Percentiles rank a stretch among this genome's conserved stretches.
Conservation (phyloP, 2,113 vertebrate genomes). For the Microcebus ravelobensis region DNA sequence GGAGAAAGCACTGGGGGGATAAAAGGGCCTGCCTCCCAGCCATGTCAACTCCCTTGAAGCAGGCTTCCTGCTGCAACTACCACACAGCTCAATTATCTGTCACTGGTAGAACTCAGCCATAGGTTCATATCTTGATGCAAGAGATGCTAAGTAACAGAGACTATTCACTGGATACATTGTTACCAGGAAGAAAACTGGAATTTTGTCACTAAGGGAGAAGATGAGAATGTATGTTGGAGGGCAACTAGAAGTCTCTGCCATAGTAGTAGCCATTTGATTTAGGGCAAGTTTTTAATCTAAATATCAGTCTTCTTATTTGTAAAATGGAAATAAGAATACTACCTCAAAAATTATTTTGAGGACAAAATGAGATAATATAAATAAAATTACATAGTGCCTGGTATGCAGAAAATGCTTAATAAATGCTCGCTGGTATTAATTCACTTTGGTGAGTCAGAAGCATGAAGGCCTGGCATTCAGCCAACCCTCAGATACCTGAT, state of each 20-base stretch:
- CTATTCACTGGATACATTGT: not conserved
- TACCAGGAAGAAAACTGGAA: not conserved
- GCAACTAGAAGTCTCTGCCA: not conserved
- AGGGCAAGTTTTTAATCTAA: not conserved
- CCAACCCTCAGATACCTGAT: constrained; percentile 55
- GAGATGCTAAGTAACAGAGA: not conserved
- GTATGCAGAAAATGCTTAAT: constrained; percentile 53
- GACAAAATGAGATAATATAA: constrained; percentile 52
- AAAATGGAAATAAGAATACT: constrained; percentile 31
- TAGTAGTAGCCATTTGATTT: not conserved
- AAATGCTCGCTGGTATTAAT: constrained; percentile 43
- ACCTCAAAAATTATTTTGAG: constrained; percentile 7
- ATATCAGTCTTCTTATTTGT: not conserved
- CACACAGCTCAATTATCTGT: not conserved
- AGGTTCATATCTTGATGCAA: not conserved
- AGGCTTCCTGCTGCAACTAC: not conserved
- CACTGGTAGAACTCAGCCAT: not conserved
- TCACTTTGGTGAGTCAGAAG: constrained; percentile 53
- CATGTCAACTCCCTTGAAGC: not conserved
- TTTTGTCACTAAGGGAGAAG: not conserved
- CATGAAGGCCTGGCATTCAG: not conserved
- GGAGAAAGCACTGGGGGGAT: not conserved
- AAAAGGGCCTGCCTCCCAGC: not conserved
- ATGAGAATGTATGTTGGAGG: not conserved
- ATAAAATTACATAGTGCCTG: constrained; percentile 15